Evolutionary conservation across 2,888 invertebrate genomes (phyloP), one percentile per base, ranked within the genome.

Genomic region (Taenaris catops): DNA sequence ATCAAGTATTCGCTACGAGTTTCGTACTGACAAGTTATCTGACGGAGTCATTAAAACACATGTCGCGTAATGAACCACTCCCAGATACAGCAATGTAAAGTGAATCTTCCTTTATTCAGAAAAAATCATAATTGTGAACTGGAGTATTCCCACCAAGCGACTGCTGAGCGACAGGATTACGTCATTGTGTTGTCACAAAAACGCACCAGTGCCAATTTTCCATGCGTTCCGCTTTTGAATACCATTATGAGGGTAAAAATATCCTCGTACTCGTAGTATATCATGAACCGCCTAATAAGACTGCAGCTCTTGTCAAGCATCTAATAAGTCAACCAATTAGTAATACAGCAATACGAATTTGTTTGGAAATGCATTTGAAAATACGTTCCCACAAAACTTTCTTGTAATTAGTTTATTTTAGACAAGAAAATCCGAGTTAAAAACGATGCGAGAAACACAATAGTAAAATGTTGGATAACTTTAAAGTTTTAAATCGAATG

Each of bases 101-200:
- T 46, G 55, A 64, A 68, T 65, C 66, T 65, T 59, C 55, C 52
- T 70, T 72, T 63, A 76, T 81, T 73, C 67, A 74, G 23, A 64
- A 72, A n/a, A n/a, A 69, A 63, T 71, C 68, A 70, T 72, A 69
- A 75, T 72, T 62, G 57, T 58, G 62, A 63, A 68, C 63, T 60
- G 59, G 61, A 53, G 58, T 59, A 63, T 63, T 64, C 58, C 54
- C 60, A 78, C 73, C 80, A 81, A 79, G 74, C 62, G 55, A 54
- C 53, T 49, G 55, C 65, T 53, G 64, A 64, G 65, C 56, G 55
- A 58, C 46, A 52, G 59, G 68, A 75, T 81, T 78, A 70, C 76
- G 69, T 78, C 75, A 80, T 79, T 79, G 79, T 81, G 64, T 6
- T 63, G 60, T 47, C 59, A 76, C 71, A 78, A 80, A 81, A 80